Percentiles rank a stretch among this genome's conserved stretches.
These are phyloP conservation scores for Tenrec ecaudatus DNA, from an alignment of 2,113 vertebrate species.

Conservation along the genomic window DNA sequence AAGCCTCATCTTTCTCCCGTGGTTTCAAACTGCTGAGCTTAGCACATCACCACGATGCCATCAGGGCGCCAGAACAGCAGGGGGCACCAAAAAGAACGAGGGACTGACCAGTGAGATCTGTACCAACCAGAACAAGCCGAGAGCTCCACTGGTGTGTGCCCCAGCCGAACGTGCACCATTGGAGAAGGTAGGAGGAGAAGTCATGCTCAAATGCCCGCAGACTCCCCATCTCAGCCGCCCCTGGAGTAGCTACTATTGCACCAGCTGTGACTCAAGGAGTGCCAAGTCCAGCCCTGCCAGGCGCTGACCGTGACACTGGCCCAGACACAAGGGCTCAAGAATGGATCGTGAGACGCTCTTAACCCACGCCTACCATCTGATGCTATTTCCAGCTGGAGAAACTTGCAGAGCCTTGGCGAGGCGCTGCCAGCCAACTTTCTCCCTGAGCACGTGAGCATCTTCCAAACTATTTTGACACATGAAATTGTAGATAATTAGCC, in stretches of 20 bases:
- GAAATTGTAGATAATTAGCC: slow-evolving; percentile 78
- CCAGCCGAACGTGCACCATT: neutral
- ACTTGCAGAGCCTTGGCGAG: neutral
- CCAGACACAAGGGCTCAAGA: neutral
- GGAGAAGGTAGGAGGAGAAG: neutral
- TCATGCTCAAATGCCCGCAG: fast-evolving
- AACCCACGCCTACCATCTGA: neutral
- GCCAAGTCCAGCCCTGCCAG: neutral
- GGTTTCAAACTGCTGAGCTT: no score
- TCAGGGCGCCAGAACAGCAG: neutral
- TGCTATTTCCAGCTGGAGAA: slow-evolving; percentile 6
- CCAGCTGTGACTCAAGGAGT: neutral
- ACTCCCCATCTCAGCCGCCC: neutral
- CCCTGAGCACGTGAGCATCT: slow-evolving; percentile 1
- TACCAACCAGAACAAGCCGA: fast-evolving
- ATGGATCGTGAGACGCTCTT: neutral
- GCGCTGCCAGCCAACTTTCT: neutral
- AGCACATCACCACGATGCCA: no score
- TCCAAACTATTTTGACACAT: slow-evolving; percentile 76
- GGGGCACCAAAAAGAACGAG: neutral
- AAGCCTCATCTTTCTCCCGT: no score
- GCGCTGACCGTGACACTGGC: neutral
- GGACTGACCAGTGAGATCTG: neutral
- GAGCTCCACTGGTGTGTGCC: neutral
- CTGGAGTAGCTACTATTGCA: neutral